phyloP scores from a whole-genome alignment of 2,888 invertebrate genomes.

The Drosophila diplacantha region DNA sequence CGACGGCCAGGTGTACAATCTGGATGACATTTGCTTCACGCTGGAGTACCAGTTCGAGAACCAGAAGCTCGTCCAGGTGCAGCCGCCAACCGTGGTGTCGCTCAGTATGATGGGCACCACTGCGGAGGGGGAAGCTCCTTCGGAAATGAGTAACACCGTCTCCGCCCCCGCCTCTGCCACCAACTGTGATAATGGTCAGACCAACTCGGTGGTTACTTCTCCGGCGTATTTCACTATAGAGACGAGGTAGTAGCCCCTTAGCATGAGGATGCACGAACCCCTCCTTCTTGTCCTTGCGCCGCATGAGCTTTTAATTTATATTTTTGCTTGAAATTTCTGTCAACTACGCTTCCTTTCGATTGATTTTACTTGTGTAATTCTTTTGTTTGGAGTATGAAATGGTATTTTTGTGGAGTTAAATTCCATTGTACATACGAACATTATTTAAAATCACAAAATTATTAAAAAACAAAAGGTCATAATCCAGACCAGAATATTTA shows the following conservation, averaged over 20 bases:
- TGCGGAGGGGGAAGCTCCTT: slow-evolving; percentile 6
- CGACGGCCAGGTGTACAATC: slow-evolving; percentile 47
- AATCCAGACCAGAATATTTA: background rate
- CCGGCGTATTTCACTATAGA: slow-evolving; percentile 63
- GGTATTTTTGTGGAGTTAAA: background rate
- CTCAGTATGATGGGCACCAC: slow-evolving; percentile 56
- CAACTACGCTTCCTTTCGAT: background rate
- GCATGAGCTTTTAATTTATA: slow-evolving; percentile 15
- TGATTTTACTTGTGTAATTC: background rate
- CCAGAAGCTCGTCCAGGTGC: slow-evolving; percentile 76
- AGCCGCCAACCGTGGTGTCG: slow-evolving; percentile 72
- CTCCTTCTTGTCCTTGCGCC: background rate
- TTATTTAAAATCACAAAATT: background rate
- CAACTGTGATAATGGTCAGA: slow-evolving; percentile 36
- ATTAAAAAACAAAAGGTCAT: background rate
- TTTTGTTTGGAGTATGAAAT: background rate
- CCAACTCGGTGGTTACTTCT: slow-evolving; percentile 37
- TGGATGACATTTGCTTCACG: slow-evolving; percentile 73
- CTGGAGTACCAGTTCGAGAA: slow-evolving; percentile 76
- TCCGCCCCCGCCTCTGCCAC: slow-evolving; percentile 8
- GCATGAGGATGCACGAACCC: slow-evolving; percentile 13
- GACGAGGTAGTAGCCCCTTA: slow-evolving; percentile 67
- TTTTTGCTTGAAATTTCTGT: background rate
- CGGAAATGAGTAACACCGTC: background rate
- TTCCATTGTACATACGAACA: background rate